Conservation (phyloP, 2,888 invertebrate species). For the Trachelus tabidus region DNA sequence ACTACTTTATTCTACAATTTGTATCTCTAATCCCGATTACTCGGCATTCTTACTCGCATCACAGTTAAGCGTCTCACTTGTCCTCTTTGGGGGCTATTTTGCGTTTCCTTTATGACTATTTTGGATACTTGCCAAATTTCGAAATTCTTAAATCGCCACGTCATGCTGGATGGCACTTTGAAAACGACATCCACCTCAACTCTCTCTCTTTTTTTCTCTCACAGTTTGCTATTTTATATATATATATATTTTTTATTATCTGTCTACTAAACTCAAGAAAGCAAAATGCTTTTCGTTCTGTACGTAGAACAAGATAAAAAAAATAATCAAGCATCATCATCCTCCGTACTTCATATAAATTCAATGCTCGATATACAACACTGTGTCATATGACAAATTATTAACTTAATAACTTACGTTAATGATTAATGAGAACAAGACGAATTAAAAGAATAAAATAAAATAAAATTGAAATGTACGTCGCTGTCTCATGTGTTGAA, state of each 20-base stretch:
- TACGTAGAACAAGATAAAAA: background rate
- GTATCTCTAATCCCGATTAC: constrained; percentile 6
- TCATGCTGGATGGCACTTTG: background rate
- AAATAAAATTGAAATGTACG: background rate
- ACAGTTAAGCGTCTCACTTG: constrained; percentile 39
- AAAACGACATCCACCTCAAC: background rate
- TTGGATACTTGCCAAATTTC: background rate
- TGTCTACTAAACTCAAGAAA: background rate
- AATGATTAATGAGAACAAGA: background rate
- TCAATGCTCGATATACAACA: background rate
- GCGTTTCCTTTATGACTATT: background rate
- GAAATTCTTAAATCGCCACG: background rate
- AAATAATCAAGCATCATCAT: background rate
- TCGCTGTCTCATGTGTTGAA: background rate
- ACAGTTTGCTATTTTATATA: background rate
- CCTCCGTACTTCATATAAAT: background rate
- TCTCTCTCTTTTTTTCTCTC: background rate
- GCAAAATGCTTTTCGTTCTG: background rate
- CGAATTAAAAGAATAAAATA: background rate
- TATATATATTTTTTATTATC: background rate
- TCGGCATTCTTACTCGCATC: constrained; percentile 33
- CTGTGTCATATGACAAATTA: background rate
- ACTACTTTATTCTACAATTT: constrained; percentile 6
- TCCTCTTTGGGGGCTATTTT: constrained; percentile 22
- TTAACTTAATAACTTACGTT: background rate